Percentiles rank a stretch among this genome's conserved stretches.
Conservation (phyloP, 2,888 invertebrate species). For the Mellilla xanthometata region DNA sequence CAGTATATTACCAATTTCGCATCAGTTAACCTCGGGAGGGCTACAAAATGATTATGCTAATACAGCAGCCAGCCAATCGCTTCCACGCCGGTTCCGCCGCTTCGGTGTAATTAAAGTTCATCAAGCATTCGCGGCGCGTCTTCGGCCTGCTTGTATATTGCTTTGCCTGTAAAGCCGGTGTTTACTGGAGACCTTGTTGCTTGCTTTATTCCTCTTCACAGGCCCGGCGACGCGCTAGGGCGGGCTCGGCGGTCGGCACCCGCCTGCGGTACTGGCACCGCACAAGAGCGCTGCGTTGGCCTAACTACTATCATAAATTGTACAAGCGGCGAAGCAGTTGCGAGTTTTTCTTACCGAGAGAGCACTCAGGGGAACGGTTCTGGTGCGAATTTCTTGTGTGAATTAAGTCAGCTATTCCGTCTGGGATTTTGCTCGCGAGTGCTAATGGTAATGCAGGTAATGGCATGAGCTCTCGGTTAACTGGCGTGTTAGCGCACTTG, state of each 20-base stretch:
- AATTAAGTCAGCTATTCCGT: conserved; percentile 51
- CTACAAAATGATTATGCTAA: conserved; percentile 65
- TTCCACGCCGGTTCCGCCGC: conserved; percentile 49
- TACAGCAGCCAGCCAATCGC: conserved; percentile 60
- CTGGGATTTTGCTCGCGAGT: conserved; percentile 44
- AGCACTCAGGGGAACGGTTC: conserved; percentile 56
- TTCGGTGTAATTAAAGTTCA: conserved; percentile 63
- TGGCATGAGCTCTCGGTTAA: conserved; percentile 34
- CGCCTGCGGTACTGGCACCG: conserved; percentile 48
- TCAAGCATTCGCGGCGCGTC: conserved; percentile 59
- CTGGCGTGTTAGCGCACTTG: conserved; percentile 33
- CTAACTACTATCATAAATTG: conserved; percentile 68
- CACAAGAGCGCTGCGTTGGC: conserved; percentile 50
- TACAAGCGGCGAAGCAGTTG: conserved; percentile 55
- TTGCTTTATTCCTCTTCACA: conserved; percentile 35
- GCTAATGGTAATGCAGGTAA: conserved; percentile 47
- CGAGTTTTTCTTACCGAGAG: conserved; percentile 57
- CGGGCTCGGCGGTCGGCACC: conserved; percentile 41
- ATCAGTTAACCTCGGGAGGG: conserved; percentile 52
- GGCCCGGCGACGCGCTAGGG: conserved; percentile 33
- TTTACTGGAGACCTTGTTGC: conserved; percentile 41
- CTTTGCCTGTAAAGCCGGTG: conserved; percentile 42
- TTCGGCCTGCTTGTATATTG: conserved; percentile 52
- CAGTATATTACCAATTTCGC: conserved; percentile 49
- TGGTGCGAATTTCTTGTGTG: conserved; percentile 57